Evolutionary conservation across 2,797 vertebrate genomes (phyloP), one percentile per base, ranked within the genome.

Genomic region (Bothrops alternatus): DNA sequence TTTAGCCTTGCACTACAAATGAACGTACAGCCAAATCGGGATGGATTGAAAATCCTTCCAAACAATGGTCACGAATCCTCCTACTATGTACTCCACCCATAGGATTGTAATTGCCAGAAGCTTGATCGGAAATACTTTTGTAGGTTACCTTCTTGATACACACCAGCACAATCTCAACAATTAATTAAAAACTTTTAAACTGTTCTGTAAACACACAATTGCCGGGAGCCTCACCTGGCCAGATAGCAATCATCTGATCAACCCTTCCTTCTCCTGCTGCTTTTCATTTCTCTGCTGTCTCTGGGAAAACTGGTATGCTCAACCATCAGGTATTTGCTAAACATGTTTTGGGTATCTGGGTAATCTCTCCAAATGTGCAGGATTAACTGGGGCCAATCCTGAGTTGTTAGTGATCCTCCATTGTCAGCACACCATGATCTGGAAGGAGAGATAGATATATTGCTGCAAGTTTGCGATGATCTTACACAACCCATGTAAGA

Each of bases 321-420:
- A 86, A 96, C 96, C 96, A 96, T 58, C 92, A 95, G 94, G 93
- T 88, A 92, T 96, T 96, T 95, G 94, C 94, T 96, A 96, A 97
- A 95, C 95, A 95, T 56, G 37, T 96, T 91, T 94, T 94, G 65
- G 92, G 92, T 96, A 96, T 96, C 96, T 94, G 91, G 90, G 90
- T 96, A 96, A 97, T 97, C 96, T 96, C 89, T 92, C 95, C 93
- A 95, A 96, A 95, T 96, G 93, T 95, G 93, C 96, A 95, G 96
- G 95, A 97, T 97, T 96, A 96, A 94, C 94, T 94, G 85, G 53
- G 94, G 95, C 96, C 95, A 95, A 91, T 95, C 96, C 95, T 93
- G 88, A 94, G 90, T 96, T 96, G 94, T 96, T 96, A 94, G 55
- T 95, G 93, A 93, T 91, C 93, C 93, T 95, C 95, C 93, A 92